Conservation (phyloP, 2,113 vertebrate genomes). For the Philantomba maxwellii region DNA sequence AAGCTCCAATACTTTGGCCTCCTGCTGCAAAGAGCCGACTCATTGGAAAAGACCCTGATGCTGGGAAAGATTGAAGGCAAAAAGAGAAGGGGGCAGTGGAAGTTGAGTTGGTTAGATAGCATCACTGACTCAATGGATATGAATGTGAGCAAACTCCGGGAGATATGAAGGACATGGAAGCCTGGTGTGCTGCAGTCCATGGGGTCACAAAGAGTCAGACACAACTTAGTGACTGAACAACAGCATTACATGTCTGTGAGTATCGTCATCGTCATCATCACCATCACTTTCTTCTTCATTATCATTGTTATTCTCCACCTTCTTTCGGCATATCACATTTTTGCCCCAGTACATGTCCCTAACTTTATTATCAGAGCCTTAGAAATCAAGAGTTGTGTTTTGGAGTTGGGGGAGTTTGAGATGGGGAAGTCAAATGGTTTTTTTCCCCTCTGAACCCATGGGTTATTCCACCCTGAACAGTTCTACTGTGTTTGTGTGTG, state of each 20-base stretch:
- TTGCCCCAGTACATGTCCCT: background rate
- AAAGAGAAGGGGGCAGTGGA: background rate
- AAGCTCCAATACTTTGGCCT: background rate
- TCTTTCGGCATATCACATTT: background rate
- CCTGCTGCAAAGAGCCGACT: background rate
- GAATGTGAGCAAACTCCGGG: background rate
- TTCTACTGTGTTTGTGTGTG: background rate
- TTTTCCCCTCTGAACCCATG: background rate
- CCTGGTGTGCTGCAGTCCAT: background rate
- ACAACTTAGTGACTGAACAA: background rate
- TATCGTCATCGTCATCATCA: background rate
- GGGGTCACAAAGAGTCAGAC: background rate
- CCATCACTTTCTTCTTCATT: background rate
- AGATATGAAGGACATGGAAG: background rate
- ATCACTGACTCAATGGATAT: background rate
- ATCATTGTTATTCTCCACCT: background rate
- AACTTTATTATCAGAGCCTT: background rate
- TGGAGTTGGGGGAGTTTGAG: background rate
- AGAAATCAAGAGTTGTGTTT: background rate
- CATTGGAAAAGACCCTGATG: background rate
- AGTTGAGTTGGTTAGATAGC: background rate
- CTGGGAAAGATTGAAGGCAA: background rate
- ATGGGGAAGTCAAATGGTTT: background rate
- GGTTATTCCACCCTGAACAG: background rate
- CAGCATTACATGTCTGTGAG: background rate